Evolutionary conservation across 2,888 invertebrate species (phyloP).

Genomic region (Hypercompe scribonia): DNA sequence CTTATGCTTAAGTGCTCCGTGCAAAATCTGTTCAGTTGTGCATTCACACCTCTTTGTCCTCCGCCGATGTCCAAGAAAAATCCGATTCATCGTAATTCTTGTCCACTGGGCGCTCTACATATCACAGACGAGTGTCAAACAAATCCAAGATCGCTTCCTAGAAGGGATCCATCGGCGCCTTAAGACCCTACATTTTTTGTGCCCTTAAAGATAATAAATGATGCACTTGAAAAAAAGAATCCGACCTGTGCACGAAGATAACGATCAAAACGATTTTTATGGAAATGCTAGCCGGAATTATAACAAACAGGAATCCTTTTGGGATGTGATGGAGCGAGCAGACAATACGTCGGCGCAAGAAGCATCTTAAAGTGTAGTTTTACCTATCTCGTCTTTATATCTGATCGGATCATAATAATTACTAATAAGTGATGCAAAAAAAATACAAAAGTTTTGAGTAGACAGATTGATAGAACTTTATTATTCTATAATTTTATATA

Average conservation of each 20-base stretch:
- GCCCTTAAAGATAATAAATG: conserved; percentile 85
- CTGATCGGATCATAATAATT: conserved; percentile 62
- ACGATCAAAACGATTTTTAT: conserved; percentile 85
- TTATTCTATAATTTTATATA: background rate
- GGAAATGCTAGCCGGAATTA: conserved; percentile 85
- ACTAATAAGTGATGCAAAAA: conserved; percentile 33
- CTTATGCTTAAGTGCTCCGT: conserved; percentile 42
- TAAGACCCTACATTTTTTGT: conserved; percentile 82
- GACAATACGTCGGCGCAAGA: conserved; percentile 83
- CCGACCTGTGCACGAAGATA: conserved; percentile 85
- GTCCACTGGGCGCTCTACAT: conserved; percentile 79
- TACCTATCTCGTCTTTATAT: conserved; percentile 57
- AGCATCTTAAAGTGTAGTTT: conserved; percentile 56
- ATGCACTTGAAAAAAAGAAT: conserved; percentile 82
- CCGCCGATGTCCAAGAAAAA: conserved; percentile 54
- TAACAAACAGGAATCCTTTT: conserved; percentile 83
- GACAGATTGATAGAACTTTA: background rate
- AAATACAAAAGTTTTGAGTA: background rate
- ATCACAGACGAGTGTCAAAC: conserved; percentile 84
- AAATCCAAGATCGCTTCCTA: conserved; percentile 80
- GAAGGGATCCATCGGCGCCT: conserved; percentile 85
- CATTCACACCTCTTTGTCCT: conserved; percentile 79
- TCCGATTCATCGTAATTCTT: conserved; percentile 71
- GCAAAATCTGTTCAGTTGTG: conserved; percentile 66
- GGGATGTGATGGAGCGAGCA: conserved; percentile 82